Percentiles rank a stretch among this genome's conserved stretches.
Conservation (phyloP, 1,140 invertebrate genomes). For the Araneus ventricosus region DNA sequence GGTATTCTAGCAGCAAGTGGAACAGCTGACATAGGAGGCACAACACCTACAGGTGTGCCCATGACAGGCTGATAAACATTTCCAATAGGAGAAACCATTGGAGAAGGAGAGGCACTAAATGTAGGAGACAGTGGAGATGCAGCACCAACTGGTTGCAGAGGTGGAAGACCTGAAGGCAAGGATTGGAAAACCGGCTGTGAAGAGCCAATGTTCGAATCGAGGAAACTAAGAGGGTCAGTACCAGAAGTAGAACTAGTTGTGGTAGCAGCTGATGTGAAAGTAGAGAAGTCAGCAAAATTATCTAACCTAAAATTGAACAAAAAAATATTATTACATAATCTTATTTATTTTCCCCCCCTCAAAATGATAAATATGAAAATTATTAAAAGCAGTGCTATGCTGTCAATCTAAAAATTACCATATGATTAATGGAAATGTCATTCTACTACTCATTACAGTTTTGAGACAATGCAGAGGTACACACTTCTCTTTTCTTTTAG, state of each 20-base stretch:
- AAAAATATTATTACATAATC: background rate
- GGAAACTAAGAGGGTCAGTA: conserved; percentile 59
- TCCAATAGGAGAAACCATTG: conserved; percentile 56
- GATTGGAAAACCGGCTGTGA: conserved; percentile 29
- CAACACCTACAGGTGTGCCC: conserved; percentile 45
- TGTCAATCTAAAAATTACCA: too few species aligned
- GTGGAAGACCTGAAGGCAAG: conserved; percentile 55
- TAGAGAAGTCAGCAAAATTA: conserved; percentile 74
- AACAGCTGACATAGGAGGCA: conserved; percentile 23
- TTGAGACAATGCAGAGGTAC: too few species aligned
- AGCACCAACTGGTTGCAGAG: conserved; percentile 55
- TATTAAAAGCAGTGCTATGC: background rate
- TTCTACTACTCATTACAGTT: too few species aligned
- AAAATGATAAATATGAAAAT: too few species aligned
- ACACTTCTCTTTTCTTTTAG: too few species aligned
- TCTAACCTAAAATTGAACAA: conserved; percentile 47
- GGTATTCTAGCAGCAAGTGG: background rate
- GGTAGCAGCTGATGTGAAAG: conserved; percentile 36
- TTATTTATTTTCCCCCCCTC: too few species aligned
- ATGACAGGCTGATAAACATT: conserved; percentile 62
- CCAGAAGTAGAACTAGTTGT: conserved; percentile 44
- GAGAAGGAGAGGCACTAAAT: conserved; percentile 67
- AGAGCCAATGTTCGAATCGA: conserved; percentile 20
- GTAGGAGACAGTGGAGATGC: conserved; percentile 44
- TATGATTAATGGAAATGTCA: too few species aligned